These are phyloP conservation scores for Lycodopsis pacificus DNA, from an alignment of 2,797 vertebrate genomes.

Conservation along the genomic window DNA sequence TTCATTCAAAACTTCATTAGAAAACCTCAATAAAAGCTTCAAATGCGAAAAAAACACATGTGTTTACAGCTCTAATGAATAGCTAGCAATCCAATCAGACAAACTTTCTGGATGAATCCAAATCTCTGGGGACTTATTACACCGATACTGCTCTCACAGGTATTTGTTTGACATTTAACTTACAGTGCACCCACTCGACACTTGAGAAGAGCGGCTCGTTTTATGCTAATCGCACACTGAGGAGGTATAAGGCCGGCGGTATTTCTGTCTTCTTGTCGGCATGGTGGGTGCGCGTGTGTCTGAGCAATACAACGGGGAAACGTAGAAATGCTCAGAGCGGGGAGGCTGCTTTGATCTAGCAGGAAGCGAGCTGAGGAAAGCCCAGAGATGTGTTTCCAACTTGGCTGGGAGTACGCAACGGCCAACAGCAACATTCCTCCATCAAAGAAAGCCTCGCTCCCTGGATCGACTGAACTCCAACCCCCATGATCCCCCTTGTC, in stretches of 20 bases:
- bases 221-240: slow-evolving; percentile 34
- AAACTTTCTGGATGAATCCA: slow-evolving; percentile 6
- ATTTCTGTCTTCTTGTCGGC: slow-evolving; percentile 37
- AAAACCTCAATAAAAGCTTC: background rate
- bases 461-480: slow-evolving; percentile 73
- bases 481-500: slow-evolving; percentile 75
- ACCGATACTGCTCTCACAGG: background rate
- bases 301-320: slow-evolving; percentile 59
- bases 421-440: slow-evolving; percentile 71
- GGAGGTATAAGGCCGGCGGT: slow-evolving; percentile 38
- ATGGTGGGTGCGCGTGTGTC: slow-evolving; percentile 27
- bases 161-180: slow-evolving; percentile 37
- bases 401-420: slow-evolving; percentile 38
- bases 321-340: slow-evolving; percentile 53
- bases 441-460: slow-evolving; percentile 69
- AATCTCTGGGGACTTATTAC: background rate
- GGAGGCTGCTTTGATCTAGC: slow-evolving; percentile 69
- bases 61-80: background rate
- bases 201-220: slow-evolving; percentile 22
- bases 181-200: slow-evolving; percentile 20
- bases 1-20: background rate
- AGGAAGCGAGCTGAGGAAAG: slow-evolving; percentile 72
- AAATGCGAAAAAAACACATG: background rate
- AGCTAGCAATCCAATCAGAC: background rate
- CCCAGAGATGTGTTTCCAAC: slow-evolving; percentile 72